Base-by-base conservation (phyloP, 2,888 invertebrate genomes). In the Drosophila flavopinicola region DNA sequence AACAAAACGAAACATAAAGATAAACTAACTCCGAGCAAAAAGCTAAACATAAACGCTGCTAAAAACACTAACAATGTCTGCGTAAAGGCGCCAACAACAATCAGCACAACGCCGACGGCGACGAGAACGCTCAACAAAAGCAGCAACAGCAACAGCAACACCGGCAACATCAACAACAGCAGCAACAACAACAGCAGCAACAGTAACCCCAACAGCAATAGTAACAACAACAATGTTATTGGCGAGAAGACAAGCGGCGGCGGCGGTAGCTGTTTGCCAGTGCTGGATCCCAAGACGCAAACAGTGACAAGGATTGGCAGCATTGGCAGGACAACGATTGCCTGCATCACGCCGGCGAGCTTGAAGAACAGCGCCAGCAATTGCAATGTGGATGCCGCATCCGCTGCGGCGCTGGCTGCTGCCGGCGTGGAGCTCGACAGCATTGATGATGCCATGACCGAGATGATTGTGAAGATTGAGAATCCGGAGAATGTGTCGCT, bases 391-490 rank as follows among this genome's bases (percentile, higher is more conserved):
- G 87, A 86, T 51, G 77, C 86, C 4, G 84, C 83, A 20, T 88
- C 88, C 38, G 87, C 88, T 6, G 89, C 88, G 1, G 89, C 85
- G 0, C 52, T 88, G 60, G 87, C 89, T 10, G 89, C 89, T 1
- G 89, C 88, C 3, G 89, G 89, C 30, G 89, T 89, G 1, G 89
- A 89, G 58, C 57, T 89, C 56, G 90, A 90, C 41, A 84, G 86
- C 37, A 86, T 85, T 33, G 90, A 90, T 42, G 90, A 90, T 51
- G 77, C 82, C 24, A 87, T 89, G 79, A 90, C 90, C 42, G 90
- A 90, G 64, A 89, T 90, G 57, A 89, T 90, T 53, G 90, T 90
- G 1, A 90, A 90, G 66, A 90, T 90, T 41, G 90, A 90, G 73
- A 87, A 88, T 66, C 83, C 87, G 0, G 80, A 79, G 20, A 76